Conservation (phyloP, 2,888 invertebrate species). For the Coronaproctus castanopsis region DNA sequence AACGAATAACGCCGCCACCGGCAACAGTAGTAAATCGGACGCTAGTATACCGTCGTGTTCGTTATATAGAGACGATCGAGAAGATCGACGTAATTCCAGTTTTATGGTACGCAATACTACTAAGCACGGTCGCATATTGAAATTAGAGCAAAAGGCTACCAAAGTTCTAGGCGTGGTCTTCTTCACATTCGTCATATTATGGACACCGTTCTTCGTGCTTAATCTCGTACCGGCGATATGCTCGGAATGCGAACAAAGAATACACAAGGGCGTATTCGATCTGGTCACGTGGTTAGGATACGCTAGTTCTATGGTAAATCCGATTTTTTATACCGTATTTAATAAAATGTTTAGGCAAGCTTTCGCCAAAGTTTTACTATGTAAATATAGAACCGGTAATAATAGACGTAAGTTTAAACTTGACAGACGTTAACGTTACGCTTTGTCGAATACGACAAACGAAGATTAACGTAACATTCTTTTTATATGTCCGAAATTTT, state of each 20-base stretch:
- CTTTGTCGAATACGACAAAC: no score
- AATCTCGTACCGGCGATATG: slow-evolving; percentile 72
- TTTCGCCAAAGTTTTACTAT: slow-evolving; percentile 64
- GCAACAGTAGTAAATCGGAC: not conserved
- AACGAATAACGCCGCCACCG: no score
- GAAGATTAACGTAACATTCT: no score
- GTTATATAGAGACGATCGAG: not conserved
- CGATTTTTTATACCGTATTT: slow-evolving; percentile 88
- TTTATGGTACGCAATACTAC: slow-evolving; percentile 36
- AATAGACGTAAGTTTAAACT: slow-evolving; percentile 15
- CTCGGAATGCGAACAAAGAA: slow-evolving; percentile 51
- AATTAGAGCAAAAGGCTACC: slow-evolving; percentile 86
- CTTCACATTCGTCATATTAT: slow-evolving; percentile 79
- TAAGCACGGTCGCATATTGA: slow-evolving; percentile 60
- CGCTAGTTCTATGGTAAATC: slow-evolving; percentile 85
- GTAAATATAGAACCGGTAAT: slow-evolving; percentile 35
- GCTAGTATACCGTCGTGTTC: not conserved
- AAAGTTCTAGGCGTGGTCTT: slow-evolving; percentile 87
- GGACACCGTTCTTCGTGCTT: slow-evolving; percentile 88
- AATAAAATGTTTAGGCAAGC: slow-evolving; percentile 83
- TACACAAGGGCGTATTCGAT: slow-evolving; percentile 61
- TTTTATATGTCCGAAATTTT: no score
- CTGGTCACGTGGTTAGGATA: slow-evolving; percentile 84
- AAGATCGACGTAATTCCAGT: slow-evolving; percentile 42
- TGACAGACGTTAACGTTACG: slow-evolving; percentile 1